phyloP scores from a whole-genome alignment of 2,797 vertebrate species.

The Mormyrops attenuatus region DNA sequence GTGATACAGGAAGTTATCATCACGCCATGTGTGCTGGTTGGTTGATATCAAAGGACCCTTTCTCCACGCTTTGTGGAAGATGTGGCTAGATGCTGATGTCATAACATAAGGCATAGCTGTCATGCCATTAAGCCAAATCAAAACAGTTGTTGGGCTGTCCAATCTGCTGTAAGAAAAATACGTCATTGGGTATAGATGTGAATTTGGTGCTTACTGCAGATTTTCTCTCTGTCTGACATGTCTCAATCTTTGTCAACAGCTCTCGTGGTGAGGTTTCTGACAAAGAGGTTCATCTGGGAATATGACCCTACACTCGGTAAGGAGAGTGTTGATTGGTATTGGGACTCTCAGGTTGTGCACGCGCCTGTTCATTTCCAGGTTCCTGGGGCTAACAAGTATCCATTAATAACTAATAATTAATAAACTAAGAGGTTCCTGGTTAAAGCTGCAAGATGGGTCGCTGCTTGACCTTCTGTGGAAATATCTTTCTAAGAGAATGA shows the following conservation, averaged over 20 bases:
- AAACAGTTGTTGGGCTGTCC: not conserved
- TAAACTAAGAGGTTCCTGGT: not conserved
- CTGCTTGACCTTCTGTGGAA: not conserved
- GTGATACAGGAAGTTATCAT: not conserved
- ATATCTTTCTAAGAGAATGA: not conserved
- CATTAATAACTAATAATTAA: not conserved
- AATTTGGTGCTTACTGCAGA: not conserved
- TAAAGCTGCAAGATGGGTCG: not conserved
- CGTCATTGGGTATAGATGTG: not conserved
- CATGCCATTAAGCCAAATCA: not conserved
- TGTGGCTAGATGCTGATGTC: not conserved
- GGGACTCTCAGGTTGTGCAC: not conserved
- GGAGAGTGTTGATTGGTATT: slow-evolving; percentile 35
- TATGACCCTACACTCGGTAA: slow-evolving; percentile 93
- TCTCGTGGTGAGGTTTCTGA: slow-evolving; percentile 90
- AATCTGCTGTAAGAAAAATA: not conserved
- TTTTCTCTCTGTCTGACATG: not conserved
- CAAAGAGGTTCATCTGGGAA: slow-evolving; percentile 97
- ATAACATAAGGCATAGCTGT: not conserved
- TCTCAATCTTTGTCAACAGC: slow-evolving; percentile 61
- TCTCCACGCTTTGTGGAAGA: not conserved
- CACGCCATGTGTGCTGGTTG: not conserved
- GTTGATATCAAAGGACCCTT: not conserved
- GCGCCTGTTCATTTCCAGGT: not conserved
- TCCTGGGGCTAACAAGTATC: not conserved